Evolutionary conservation across 1,140 invertebrate species (phyloP).

Genomic region (Manduca sexta): DNA sequence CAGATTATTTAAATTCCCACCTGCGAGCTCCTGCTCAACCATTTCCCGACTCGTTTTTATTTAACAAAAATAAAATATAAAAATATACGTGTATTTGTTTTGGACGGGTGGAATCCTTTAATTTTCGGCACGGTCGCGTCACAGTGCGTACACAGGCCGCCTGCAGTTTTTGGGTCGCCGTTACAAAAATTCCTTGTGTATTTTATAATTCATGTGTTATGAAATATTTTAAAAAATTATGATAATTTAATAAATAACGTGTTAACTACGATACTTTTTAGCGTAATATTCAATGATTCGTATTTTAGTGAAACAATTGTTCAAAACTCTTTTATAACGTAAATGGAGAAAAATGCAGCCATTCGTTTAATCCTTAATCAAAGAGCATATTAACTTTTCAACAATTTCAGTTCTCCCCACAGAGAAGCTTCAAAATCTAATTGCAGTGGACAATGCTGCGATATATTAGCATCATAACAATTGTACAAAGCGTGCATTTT

Average conservation of each 20-base stretch:
- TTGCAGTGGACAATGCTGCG: constrained; percentile 15
- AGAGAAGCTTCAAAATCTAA: not conserved
- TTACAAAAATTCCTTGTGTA: constrained; percentile 45
- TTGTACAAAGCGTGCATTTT: constrained; percentile 29
- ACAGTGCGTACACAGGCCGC: constrained; percentile 44
- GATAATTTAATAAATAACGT: no score
- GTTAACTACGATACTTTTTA: no score
- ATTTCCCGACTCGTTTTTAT: constrained; percentile 55
- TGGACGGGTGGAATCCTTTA: constrained; percentile 70
- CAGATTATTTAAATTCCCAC: constrained; percentile 74
- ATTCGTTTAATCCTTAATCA: not conserved
- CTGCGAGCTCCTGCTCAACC: constrained; percentile 53
- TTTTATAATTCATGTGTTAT: constrained; percentile 30
- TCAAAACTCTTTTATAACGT: no score
- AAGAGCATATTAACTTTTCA: not conserved
- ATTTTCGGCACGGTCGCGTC: constrained; percentile 64
- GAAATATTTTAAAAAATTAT: constrained; percentile 13
- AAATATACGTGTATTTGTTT: constrained; percentile 71
- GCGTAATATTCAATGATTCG: no score
- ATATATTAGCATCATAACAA: constrained; percentile 30
- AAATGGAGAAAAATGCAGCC: not conserved
- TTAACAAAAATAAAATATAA: constrained; percentile 72
- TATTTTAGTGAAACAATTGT: no score
- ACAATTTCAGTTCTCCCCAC: no score
- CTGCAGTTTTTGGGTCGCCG: constrained; percentile 54